Evolutionary conservation across 2,888 invertebrate genomes (phyloP).

Genomic region (Patella pellucida): DNA sequence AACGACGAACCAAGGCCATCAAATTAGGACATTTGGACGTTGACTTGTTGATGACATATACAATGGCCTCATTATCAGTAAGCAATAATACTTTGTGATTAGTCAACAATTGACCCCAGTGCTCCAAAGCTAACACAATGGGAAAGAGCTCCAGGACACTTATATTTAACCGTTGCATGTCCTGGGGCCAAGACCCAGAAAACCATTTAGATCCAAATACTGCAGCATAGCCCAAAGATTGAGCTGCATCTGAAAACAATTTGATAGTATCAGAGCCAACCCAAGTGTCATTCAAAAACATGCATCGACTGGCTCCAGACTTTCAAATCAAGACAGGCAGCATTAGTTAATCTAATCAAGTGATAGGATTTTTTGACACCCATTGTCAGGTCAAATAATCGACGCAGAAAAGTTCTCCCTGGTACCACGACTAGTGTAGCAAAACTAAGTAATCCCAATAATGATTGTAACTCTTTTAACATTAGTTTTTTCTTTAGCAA

Average conservation of each 20-base stretch:
- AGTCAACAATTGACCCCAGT: not conserved
- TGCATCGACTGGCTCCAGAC: not conserved
- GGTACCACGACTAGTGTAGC: no score
- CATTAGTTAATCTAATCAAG: not conserved
- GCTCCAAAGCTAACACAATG: not conserved
- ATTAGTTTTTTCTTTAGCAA: no score
- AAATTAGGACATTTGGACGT: no score
- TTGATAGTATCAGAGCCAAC: not conserved
- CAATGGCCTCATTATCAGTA: slow-evolving; percentile 1
- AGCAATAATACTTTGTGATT: not conserved
- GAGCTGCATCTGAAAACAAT: slow-evolving; percentile 12
- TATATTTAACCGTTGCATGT: slow-evolving; percentile 2
- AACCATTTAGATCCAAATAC: slow-evolving; percentile 15
- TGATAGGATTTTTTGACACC: no score
- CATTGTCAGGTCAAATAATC: no score
- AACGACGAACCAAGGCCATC: no score
- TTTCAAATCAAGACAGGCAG: not conserved
- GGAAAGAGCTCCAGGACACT: slow-evolving; percentile 9
- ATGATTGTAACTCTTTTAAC: no score
- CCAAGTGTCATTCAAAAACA: not conserved
- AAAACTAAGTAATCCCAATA: no score
- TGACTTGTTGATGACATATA: no score
- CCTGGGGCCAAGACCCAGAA: slow-evolving; percentile 7
- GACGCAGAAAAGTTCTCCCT: not conserved
- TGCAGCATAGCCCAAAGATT: slow-evolving; percentile 13